Evolutionary conservation across 30 jellyfish, hydroid and myxozoan species (phyloP), one percentile per base, ranked within the genome.

Genomic region (Aurelia aurita): DNA sequence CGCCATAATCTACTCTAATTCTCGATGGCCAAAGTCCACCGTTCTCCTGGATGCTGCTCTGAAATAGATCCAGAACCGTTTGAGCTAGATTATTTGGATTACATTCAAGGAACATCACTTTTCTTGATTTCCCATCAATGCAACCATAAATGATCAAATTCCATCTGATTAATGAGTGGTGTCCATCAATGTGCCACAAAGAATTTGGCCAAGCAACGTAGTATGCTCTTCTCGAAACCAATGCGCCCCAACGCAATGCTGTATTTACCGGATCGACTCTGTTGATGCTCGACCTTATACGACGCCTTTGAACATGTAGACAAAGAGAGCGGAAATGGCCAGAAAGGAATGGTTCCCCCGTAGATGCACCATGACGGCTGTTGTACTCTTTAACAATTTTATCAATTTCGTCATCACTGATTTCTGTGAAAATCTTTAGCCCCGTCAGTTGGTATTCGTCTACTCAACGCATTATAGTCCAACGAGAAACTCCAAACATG

Each of bases 11-110:
- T 18, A 83, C 93, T 14, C 89, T 28, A 27, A 85, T 85, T 26
- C 95, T 32, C 22, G 95, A 85, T 5, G 90, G 95, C 95, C 84
- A 85, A 73, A 34, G 46, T 8, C 79, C 72, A 62, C 84, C 83
- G 45, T 72, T 35, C 34, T 34, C 84, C 6, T 20, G 21, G 15
- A 84, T 69, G 31, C 85, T 84, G 20, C 58, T 45, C 61, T 13
- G 22, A 73, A 84, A 73, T 21, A 47, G 35, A 63, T 26, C 71
- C 31, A 46, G 87, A 16, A 85, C 95, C 15, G 95, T 85, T 18
- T 61, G 44, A 0, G 91, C 87, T 6, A 32, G 31, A 45, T 75
- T 85, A 84, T 79, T 79, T n/a, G 51, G 63, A 68, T 31, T 49
- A 26, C 68, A 34, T 22, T 46, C 31, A 20, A 79, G 71, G 64